A percentile compares a stretch with the other conserved stretches of the same genome.
phyloP scores from a whole-genome alignment of 2,113 vertebrate species.

The Hemibates koningsi region DNA sequence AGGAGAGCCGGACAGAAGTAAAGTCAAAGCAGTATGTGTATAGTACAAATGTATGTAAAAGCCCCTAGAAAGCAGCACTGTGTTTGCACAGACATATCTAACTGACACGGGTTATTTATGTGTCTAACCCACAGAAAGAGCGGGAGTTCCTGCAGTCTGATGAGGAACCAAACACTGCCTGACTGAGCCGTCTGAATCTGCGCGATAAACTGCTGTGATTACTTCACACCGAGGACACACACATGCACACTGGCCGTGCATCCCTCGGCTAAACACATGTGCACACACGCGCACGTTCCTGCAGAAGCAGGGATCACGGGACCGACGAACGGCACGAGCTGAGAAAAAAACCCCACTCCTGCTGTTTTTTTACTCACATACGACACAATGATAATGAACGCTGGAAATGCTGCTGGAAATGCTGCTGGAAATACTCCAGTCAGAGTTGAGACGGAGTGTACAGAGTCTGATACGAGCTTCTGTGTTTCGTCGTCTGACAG shows the following conservation, averaged over 20 bases:
- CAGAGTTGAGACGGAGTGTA: background rate
- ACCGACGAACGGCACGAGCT: slow-evolving; percentile 43
- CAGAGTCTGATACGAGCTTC: background rate
- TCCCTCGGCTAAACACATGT: slow-evolving; percentile 12
- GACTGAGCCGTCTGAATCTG: background rate
- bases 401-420: background rate
- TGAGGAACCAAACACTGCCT: slow-evolving; percentile 21
- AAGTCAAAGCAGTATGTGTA: background rate
- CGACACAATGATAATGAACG: slow-evolving; percentile 14
- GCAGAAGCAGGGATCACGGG: slow-evolving; percentile 44
- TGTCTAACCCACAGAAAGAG: slow-evolving; percentile 30
- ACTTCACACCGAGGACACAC: background rate
- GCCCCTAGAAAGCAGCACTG: background rate
- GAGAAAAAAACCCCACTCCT: slow-evolving; percentile 44
- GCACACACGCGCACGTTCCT: background rate
- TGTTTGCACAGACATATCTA: slow-evolving; percentile 33
- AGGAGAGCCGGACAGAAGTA: background rate
- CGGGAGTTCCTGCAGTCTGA: slow-evolving; percentile 38
- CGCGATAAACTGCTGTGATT: slow-evolving; percentile 22
- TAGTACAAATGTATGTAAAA: background rate
- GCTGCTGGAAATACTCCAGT: slow-evolving; percentile 11
- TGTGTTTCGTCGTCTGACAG: background rate
- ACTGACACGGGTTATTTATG: slow-evolving; percentile 50
- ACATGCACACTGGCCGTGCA: background rate
- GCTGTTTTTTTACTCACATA: slow-evolving; percentile 57